Conservation (phyloP, 2,888 invertebrate genomes). For the Lagria hirta region DNA sequence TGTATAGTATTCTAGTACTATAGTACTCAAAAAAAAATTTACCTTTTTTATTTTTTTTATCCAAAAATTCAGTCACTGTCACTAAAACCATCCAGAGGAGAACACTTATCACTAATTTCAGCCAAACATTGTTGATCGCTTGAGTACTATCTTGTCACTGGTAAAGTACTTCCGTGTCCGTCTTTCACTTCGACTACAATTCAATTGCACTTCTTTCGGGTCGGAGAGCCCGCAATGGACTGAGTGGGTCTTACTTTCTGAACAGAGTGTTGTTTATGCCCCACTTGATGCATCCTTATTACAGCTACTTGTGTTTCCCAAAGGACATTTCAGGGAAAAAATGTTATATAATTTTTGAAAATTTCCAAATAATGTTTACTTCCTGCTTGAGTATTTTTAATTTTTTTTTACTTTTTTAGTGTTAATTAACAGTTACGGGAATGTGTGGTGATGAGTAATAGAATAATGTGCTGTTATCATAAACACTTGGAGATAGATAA, state of each 20-base stretch:
- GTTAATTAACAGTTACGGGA: too few species aligned
- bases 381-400: too few species aligned
- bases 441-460: too few species aligned
- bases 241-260: conserved; percentile 25
- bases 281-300: conserved; percentile 37
- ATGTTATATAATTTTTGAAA: neutral
- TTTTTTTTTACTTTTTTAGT: too few species aligned
- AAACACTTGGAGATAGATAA: too few species aligned
- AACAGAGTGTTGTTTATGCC: conserved; percentile 22
- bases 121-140: conserved; percentile 13
- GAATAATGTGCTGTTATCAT: too few species aligned
- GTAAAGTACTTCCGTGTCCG: conserved; percentile 21
- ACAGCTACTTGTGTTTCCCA: conserved; percentile 26
- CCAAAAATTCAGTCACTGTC: conserved; percentile 12
- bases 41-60: too few species aligned
- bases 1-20: too few species aligned
- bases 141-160: conserved; percentile 5
- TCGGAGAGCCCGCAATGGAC: conserved; percentile 23
- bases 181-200: conserved; percentile 19
- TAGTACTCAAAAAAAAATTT: too few species aligned
- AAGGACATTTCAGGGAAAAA: neutral
- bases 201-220: conserved; percentile 10
- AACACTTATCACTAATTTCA: conserved; percentile 8
- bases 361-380: too few species aligned
- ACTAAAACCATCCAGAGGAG: conserved; percentile 10